Evolutionary conservation across 2,797 vertebrate species (phyloP).

Genomic region (Aldrovandia affinis): DNA sequence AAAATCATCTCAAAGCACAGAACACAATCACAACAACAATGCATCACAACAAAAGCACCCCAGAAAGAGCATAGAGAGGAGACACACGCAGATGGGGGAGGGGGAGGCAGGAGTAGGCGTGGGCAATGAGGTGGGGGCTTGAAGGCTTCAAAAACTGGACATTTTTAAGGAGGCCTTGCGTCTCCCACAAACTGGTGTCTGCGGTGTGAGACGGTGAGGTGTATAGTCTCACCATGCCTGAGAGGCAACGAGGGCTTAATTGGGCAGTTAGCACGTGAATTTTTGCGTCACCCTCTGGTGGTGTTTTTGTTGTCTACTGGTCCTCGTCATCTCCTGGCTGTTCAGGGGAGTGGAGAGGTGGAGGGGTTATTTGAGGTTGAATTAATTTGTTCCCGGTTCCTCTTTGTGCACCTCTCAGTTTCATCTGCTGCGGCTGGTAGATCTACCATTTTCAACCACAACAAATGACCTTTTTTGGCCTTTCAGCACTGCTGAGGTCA

Average conservation of each 20-base stretch:
- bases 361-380: background rate
- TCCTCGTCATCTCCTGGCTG: background rate
- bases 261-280: background rate
- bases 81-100: background rate
- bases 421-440: background rate
- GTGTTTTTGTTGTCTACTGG: background rate
- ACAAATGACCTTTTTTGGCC: background rate
- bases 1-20: too few species aligned
- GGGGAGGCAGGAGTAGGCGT: background rate
- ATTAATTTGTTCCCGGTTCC: background rate
- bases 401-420: background rate
- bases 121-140: background rate
- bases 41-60: background rate
- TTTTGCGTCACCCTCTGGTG: background rate
- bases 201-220: background rate
- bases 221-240: too few species aligned
- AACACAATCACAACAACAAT: too few species aligned
- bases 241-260: too few species aligned
- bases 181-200: background rate
- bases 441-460: background rate
- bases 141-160: background rate
- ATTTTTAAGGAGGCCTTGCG: background rate
- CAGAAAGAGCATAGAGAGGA: background rate
- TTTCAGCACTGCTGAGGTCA: background rate
- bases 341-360: too few species aligned